Evolutionary conservation across 2,888 invertebrate species (phyloP).

Genomic region (Melanostoma scalare): DNA sequence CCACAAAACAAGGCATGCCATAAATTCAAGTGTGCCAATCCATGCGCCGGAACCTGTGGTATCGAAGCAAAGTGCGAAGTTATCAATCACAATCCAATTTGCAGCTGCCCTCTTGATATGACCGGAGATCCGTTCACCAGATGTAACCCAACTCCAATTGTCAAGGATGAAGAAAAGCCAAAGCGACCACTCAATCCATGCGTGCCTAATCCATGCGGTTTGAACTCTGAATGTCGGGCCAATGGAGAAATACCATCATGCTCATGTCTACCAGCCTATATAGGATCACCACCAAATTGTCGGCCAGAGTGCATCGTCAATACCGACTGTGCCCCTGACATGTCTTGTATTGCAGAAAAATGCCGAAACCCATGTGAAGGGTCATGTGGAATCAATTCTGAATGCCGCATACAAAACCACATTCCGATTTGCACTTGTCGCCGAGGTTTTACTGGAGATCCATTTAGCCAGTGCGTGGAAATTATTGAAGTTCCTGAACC

Average conservation of each 20-base stretch:
- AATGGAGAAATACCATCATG: constrained; percentile 86
- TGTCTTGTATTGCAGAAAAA: constrained; percentile 88
- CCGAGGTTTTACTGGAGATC: constrained; percentile 86
- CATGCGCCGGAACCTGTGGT: constrained; percentile 92
- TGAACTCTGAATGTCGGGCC: constrained; percentile 87
- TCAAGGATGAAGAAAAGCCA: constrained; percentile 76
- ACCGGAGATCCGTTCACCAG: constrained; percentile 92
- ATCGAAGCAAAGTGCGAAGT: constrained; percentile 89
- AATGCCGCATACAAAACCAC: constrained; percentile 88
- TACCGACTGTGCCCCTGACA: constrained; percentile 86
- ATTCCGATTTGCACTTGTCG: constrained; percentile 87
- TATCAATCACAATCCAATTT: constrained; percentile 91
- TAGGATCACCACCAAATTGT: constrained; percentile 88
- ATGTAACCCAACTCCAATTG: constrained; percentile 84
- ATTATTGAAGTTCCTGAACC: constrained; percentile 83
- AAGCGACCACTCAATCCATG: constrained; percentile 84
- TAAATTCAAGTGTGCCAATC: constrained; percentile 91
- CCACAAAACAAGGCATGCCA: constrained; percentile 90
- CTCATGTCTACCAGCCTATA: constrained; percentile 85
- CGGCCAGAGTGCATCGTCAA: constrained; percentile 86
- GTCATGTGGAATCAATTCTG: constrained; percentile 88
- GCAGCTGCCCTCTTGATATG: constrained; percentile 88
- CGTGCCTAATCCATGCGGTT: constrained; percentile 88
- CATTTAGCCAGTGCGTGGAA: constrained; percentile 85
- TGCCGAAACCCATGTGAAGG: constrained; percentile 88